Evolutionary conservation across 1,140 invertebrate species (phyloP), one percentile per base, ranked within the genome.

Genomic region (Prorops nasuta): DNA sequence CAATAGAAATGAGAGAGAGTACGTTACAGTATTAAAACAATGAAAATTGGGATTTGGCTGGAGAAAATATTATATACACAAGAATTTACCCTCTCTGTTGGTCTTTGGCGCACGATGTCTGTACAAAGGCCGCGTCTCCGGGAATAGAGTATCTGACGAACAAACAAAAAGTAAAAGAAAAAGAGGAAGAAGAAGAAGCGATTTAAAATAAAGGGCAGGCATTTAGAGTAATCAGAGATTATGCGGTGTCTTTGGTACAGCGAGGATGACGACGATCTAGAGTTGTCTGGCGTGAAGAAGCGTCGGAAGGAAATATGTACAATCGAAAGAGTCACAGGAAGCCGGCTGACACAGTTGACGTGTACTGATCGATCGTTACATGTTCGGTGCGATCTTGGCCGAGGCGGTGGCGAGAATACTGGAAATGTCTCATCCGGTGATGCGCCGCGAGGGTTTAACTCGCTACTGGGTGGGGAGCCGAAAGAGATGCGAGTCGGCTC

Each of bases 401-500:
- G 86, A 86, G 60, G 88, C 2, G 88, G 87, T 2, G 90, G 89
- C 0, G 89, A 91, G 73, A 92, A 92, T 10, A 91, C 87, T 1
- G 89, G 89, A 55, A 89, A 92, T 39, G 86, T 89, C 48, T 92
- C 90, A 58, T 90, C 86, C 0, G 84, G 85, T 36, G 83, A 87
- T 36, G 81, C 82, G 22, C 80, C 82, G 12, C 85, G 79, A 2
- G 82, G 81, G 49, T 85, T 81, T 2, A 87, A 66, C 57, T 87
- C 86, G 31, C 86, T 88, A 50, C 81, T 82, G 0, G 88, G 86
- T 1, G 88, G 88, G 2, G 89, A 88, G 44, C 86, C 84, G 66
- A 88, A 89, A 2, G 88, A 89, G 46, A 90, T 86, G 18, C 87
- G 77, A 3, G 84, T 81, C 0, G 89, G 89, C 53, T 94, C 92